phyloP scores from a whole-genome alignment of 2,888 invertebrate species.

The Ochlodes sylvanus region DNA sequence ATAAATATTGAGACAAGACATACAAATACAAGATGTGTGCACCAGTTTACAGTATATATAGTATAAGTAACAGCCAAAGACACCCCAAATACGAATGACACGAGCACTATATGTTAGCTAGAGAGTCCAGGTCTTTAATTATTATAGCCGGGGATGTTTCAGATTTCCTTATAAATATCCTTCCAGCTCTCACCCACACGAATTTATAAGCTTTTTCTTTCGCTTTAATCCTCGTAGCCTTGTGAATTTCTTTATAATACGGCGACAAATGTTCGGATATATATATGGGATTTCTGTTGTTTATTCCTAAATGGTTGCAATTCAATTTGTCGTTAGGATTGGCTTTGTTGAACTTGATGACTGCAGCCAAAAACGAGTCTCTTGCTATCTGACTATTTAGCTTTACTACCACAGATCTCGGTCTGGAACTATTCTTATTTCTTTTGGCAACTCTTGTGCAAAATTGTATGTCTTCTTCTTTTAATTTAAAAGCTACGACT shows the following conservation, averaged over 20 bases:
- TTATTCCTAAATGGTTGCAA: constrained; percentile 9
- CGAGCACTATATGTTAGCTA: no score
- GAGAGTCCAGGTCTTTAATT: constrained; percentile 16
- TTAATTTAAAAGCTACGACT: no score
- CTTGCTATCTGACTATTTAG: not conserved
- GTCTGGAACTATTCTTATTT: not conserved
- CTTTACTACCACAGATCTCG: not conserved
- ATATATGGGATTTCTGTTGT: not conserved
- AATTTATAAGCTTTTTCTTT: constrained; percentile 4
- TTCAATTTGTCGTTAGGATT: constrained; percentile 6
- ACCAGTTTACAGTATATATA: no score
- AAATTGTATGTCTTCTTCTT: constrained; percentile 2
- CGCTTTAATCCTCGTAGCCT: constrained; percentile 13
- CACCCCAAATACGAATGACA: no score
- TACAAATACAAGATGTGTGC: no score
- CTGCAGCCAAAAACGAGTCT: constrained; percentile 1
- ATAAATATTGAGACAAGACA: not conserved
- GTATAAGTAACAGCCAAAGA: no score
- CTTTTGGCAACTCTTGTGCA: constrained; percentile 16
- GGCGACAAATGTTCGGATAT: constrained; percentile 17
- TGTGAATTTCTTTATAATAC: constrained; percentile 8
- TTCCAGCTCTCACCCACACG: constrained; percentile 18
- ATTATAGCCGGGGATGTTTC: constrained; percentile 5
- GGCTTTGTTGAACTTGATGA: constrained; percentile 1
- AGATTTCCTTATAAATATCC: constrained; percentile 13